Conservation (phyloP, 92 coral and sea anemone genomes). For the Heteractis magnifica region DNA sequence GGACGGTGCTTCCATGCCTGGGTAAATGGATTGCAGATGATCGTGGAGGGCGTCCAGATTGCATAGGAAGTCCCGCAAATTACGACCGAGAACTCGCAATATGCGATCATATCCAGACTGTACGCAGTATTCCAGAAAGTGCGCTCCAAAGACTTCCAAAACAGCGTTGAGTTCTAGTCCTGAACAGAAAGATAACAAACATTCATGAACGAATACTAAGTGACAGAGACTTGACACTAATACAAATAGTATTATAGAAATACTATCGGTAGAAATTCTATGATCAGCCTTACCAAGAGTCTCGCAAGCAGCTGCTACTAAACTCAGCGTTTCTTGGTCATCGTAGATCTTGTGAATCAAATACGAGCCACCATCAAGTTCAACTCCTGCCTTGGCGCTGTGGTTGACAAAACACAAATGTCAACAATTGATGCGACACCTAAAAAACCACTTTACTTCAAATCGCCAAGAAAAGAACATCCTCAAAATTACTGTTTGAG, state of each 20-base stretch:
- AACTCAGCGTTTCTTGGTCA: constrained; percentile 81
- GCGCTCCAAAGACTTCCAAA: constrained; percentile 92
- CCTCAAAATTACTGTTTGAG: constrained; percentile 11
- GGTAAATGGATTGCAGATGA: constrained; percentile 94
- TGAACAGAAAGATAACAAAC: constrained; percentile 10
- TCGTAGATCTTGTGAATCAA: constrained; percentile 92
- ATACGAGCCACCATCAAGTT: constrained; percentile 95
- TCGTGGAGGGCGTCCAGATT: constrained; percentile 97
- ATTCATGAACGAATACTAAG: not conserved
- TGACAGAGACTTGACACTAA: constrained; percentile 14
- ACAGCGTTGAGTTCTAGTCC: constrained; percentile 78
- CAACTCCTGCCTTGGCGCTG: constrained; percentile 94
- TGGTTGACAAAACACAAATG: constrained; percentile 31
- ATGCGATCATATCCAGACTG: constrained; percentile 97
- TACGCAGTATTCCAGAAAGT: constrained; percentile 90
- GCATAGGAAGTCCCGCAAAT: constrained; percentile 94
- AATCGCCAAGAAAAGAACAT: constrained; percentile 8
- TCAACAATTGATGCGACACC: constrained; percentile 29
- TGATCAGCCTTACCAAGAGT: constrained; percentile 69
- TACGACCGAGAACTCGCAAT: constrained; percentile 91
- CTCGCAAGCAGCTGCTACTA: constrained; percentile 87
- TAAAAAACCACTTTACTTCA: constrained; percentile 16
- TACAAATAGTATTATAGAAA: not conserved
- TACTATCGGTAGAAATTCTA: not conserved
- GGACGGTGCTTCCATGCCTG: constrained; percentile 99